A percentile compares a stretch with the other conserved stretches of the same genome.
Conservation (phyloP, 2,113 vertebrate genomes). For the Terrapene triunguis region DNA sequence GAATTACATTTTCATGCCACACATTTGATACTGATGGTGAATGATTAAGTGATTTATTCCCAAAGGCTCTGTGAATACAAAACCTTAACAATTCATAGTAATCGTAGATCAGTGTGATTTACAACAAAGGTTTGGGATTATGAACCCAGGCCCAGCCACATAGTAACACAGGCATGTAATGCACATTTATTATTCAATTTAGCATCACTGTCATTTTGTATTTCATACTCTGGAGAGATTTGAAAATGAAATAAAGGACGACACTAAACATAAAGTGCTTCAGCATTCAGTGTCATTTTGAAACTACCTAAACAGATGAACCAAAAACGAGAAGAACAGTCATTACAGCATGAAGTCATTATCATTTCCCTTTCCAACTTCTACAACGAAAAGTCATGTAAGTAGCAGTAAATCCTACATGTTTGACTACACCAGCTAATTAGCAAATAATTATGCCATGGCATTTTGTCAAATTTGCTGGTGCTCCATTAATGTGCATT, state of each 20-base stretch:
- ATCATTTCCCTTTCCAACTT: constrained; percentile 32
- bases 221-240: constrained; percentile 43
- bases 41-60: constrained; percentile 35
- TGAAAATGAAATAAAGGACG: constrained; percentile 58
- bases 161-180: background rate
- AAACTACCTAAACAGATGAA: constrained; percentile 43
- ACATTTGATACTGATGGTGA: background rate
- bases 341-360: constrained; percentile 53
- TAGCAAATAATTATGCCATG: constrained; percentile 69
- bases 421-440: constrained; percentile 73
- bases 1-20: background rate
- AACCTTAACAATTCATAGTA: constrained; percentile 10
- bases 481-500: constrained; percentile 50
- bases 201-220: constrained; percentile 37
- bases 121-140: constrained; percentile 30
- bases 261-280: constrained; percentile 30
- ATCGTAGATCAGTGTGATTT: constrained; percentile 44
- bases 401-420: constrained; percentile 71
- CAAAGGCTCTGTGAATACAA: background rate
- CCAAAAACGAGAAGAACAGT: constrained; percentile 19
- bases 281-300: constrained; percentile 37
- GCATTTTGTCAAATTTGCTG: constrained; percentile 65
- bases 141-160: background rate
- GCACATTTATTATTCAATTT: constrained; percentile 44
- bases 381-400: constrained; percentile 63